Percentiles rank a stretch among this genome's conserved stretches.
These are phyloP conservation scores for Brachyhypopomus gauderio DNA, from an alignment of 2,113 vertebrate genomes.

Conservation along the genomic window DNA sequence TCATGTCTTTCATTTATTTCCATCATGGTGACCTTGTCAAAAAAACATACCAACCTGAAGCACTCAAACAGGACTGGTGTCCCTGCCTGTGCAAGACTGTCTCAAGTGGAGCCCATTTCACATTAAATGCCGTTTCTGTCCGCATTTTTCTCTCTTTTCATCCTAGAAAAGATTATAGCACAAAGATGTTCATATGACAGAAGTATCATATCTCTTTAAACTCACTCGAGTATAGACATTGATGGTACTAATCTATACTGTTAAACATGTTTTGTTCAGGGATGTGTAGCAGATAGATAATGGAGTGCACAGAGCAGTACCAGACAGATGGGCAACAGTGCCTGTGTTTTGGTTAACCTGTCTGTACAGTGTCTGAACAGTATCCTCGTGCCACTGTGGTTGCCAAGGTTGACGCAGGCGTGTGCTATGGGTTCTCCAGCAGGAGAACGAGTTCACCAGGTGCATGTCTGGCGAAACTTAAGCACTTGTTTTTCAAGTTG, in stretches of 20 bases:
- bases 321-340: neutral
- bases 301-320: neutral
- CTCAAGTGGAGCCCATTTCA: too few relatives aligned
- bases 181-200: too few relatives aligned
- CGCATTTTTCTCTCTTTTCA: too few relatives aligned
- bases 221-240: neutral
- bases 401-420: neutral
- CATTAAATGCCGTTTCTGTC: too few relatives aligned
- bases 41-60: too few relatives aligned
- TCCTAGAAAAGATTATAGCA: too few relatives aligned
- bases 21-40: neutral
- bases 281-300: neutral
- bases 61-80: too few relatives aligned
- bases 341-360: conserved; percentile 9
- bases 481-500: neutral
- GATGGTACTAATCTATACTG: neutral
- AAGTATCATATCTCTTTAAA: too few relatives aligned
- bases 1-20: neutral
- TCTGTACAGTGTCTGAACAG: conserved; percentile 7
- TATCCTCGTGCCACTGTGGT: conserved; percentile 1
- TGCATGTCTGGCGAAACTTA: conserved; percentile 6
- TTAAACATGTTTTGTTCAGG: neutral
- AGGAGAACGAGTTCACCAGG: conserved; percentile 15
- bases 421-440: neutral
- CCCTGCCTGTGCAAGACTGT: too few relatives aligned